phyloP scores from a whole-genome alignment of 2,888 invertebrate species.

The Helleia helle region DNA sequence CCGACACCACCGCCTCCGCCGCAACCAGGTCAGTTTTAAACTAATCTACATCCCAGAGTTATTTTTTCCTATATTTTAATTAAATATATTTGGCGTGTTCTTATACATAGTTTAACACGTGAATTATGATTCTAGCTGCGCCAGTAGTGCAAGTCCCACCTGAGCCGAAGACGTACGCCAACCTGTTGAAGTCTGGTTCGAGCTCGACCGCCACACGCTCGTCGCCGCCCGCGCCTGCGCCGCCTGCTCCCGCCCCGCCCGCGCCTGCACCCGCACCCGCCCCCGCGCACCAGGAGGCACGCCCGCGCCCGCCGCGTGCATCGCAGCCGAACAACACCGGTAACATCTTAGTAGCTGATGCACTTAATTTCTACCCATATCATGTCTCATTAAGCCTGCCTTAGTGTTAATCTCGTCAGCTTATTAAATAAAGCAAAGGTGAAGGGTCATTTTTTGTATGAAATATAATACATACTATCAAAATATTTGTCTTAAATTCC shows the following conservation, averaged over 20 bases:
- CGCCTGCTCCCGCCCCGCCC: constrained; percentile 28
- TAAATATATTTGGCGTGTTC: no score
- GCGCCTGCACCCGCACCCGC: constrained; percentile 21
- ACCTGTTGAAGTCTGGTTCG: constrained; percentile 81
- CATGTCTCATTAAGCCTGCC: no score
- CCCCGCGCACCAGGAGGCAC: constrained; percentile 26
- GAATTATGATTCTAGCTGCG: background rate
- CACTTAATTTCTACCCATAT: no score
- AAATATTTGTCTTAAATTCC: no score
- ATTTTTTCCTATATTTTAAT: no score
- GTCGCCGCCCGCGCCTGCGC: constrained; percentile 28
- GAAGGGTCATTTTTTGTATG: no score
- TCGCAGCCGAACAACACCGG: constrained; percentile 13
- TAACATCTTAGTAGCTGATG: no score
- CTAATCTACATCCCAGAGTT: background rate
- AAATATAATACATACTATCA: no score
- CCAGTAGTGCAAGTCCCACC: constrained; percentile 39
- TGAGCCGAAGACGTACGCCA: constrained; percentile 92
- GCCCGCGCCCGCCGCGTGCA: constrained; percentile 28
- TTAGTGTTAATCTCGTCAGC: no score
- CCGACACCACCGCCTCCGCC: constrained; percentile 35
- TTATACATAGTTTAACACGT: no score
- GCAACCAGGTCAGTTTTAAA: constrained; percentile 23
- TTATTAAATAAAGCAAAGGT: no score
- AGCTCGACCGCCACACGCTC: constrained; percentile 27